Conservation (phyloP, 2,888 invertebrate species). For the Cerastoderma edule region DNA sequence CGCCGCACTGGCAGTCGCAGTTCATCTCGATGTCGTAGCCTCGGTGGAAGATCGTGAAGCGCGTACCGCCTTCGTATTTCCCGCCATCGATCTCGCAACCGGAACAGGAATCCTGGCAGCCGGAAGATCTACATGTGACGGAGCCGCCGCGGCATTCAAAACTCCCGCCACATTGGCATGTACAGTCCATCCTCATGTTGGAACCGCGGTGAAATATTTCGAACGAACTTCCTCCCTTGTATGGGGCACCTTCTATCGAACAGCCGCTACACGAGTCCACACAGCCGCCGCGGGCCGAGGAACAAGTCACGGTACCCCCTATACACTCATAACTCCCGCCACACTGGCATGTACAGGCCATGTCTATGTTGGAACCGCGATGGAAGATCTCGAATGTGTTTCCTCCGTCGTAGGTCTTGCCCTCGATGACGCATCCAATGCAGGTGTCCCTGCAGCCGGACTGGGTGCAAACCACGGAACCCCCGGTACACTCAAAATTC, state of each 20-base stretch:
- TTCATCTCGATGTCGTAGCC: slow-evolving; percentile 37
- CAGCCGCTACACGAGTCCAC: slow-evolving; percentile 41
- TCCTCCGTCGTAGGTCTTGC: slow-evolving; percentile 46
- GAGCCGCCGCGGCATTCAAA: slow-evolving; percentile 46
- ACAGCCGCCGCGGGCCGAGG: slow-evolving; percentile 32
- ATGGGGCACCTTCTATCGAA: slow-evolving; percentile 37
- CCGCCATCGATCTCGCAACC: slow-evolving; percentile 44
- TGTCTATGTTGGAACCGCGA: slow-evolving; percentile 57
- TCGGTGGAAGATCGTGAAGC: slow-evolving; percentile 41
- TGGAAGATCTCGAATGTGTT: slow-evolving; percentile 40
- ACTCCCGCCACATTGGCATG: slow-evolving; percentile 42
- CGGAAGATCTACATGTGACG: slow-evolving; percentile 39
- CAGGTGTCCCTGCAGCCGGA: slow-evolving; percentile 46
- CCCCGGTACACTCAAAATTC: slow-evolving; percentile 40
- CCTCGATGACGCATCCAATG: slow-evolving; percentile 48
- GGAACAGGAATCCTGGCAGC: slow-evolving; percentile 39
- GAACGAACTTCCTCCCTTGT: slow-evolving; percentile 45
- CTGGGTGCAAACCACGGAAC: slow-evolving; percentile 36
- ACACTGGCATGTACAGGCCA: slow-evolving; percentile 66
- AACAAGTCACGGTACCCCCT: slow-evolving; percentile 17
- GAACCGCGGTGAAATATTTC: slow-evolving; percentile 51
- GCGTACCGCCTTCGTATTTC: slow-evolving; percentile 29
- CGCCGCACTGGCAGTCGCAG: slow-evolving; percentile 48
- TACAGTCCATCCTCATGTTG: slow-evolving; percentile 43
- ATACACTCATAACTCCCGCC: slow-evolving; percentile 48